Evolutionary conservation across 2,113 vertebrate species (phyloP).

Genomic region (Ptilonorhynchus violaceus): DNA sequence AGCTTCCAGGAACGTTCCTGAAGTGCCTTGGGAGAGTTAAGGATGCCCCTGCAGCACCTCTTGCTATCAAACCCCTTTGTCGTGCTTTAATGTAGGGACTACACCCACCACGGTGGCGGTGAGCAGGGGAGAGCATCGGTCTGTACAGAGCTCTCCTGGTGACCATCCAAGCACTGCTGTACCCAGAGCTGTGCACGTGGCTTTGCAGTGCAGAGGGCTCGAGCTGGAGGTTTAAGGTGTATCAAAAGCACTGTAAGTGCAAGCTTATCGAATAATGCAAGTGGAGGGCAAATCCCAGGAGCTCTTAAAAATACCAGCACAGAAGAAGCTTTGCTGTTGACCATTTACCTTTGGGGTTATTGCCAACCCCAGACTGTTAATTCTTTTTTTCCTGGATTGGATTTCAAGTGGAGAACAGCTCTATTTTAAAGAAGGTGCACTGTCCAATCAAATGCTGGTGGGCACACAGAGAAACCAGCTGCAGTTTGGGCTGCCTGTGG

Average conservation of each 20-base stretch:
- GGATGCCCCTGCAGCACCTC: neutral
- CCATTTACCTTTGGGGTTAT: neutral
- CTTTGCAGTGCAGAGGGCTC: neutral
- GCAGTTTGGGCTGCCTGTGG: neutral
- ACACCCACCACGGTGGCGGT: neutral
- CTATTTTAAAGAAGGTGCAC: neutral
- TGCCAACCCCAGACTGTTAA: neutral
- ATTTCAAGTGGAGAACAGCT: neutral
- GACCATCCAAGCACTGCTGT: neutral
- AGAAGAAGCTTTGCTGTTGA: neutral
- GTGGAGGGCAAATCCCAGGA: neutral
- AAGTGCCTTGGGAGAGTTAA: neutral
- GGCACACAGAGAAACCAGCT: neutral
- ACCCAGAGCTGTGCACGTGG: neutral
- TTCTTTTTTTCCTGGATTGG: no score
- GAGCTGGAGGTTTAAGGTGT: neutral
- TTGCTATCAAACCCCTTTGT: neutral
- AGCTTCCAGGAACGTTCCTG: neutral
- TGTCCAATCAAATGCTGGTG: accelerated
- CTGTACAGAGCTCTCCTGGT: neutral
- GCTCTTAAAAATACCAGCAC: neutral
- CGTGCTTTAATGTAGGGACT: neutral
- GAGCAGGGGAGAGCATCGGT: neutral
- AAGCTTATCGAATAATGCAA: neutral
- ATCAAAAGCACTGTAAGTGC: neutral